Percentiles rank a stretch among this genome's conserved stretches.
Conservation (phyloP, 2,797 vertebrate species). For the Balearica regulorum region DNA sequence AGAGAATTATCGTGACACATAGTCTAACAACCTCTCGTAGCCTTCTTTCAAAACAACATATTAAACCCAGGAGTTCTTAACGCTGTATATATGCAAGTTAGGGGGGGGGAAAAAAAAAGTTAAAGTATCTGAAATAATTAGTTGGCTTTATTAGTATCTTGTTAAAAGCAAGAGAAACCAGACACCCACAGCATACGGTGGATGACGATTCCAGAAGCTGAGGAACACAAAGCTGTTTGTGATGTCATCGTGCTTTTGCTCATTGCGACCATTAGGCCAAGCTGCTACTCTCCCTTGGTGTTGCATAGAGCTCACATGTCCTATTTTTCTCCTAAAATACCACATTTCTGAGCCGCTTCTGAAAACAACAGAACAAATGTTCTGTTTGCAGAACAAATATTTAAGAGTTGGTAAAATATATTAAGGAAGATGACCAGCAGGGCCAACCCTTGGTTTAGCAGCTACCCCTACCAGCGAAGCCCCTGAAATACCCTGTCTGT, state of each 20-base stretch:
- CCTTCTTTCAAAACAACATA: neutral
- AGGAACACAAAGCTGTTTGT: neutral
- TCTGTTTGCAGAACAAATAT: neutral
- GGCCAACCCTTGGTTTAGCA: neutral
- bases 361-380: neutral
- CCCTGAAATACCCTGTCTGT: rapidly evolving
- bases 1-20: neutral
- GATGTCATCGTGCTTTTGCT: neutral
- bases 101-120: neutral
- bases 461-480: neutral
- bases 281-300: rapidly evolving
- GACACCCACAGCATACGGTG: neutral
- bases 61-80: neutral
- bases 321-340: neutral
- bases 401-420: neutral
- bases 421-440: neutral
- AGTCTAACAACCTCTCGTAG: neutral
- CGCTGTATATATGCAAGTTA: neutral
- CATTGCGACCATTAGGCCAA: neutral
- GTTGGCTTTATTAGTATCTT: neutral
- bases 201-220: neutral
- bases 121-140: neutral
- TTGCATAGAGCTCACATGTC: neutral
- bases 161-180: neutral
- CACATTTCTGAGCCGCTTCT: neutral